phyloP scores from a whole-genome alignment of 1,140 invertebrate species.

The Apis cerana region DNA sequence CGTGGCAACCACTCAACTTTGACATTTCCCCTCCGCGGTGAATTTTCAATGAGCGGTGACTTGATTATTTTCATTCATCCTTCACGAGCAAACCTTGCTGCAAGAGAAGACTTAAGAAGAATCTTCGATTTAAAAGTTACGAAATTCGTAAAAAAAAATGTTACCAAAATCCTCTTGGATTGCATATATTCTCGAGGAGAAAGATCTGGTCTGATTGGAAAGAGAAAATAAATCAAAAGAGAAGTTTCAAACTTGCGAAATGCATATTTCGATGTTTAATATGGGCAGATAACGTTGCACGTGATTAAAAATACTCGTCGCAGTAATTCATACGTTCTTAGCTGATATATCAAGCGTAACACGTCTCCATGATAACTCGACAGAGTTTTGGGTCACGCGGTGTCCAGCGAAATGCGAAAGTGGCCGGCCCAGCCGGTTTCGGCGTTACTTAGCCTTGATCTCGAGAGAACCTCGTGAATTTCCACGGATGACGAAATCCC shows the following conservation, averaged over 20 bases:
- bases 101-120: background rate
- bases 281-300: constrained; percentile 20
- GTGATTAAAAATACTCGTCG: constrained; percentile 29
- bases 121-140: background rate
- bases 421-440: constrained; percentile 1
- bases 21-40: too few species aligned
- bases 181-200: too few species aligned
- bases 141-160: too few species aligned
- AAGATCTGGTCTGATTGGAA: background rate
- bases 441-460: constrained; percentile 44
- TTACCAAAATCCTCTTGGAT: too few species aligned
- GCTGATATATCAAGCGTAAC: constrained; percentile 14
- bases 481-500: constrained; percentile 27
- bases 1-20: background rate
- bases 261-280: background rate
- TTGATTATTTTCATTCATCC: background rate
- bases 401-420: constrained; percentile 36
- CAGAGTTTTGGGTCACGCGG: constrained; percentile 50
- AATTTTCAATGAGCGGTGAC: background rate
- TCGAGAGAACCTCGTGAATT: constrained; percentile 53
- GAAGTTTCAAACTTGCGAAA: constrained; percentile 13
- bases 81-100: background rate
- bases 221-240: too few species aligned
- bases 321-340: background rate
- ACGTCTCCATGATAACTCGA: constrained; percentile 38